Evolutionary conservation across 2,888 invertebrate species (phyloP), one percentile per base, ranked within the genome.

Genomic region (Lithophane ornitopus): DNA sequence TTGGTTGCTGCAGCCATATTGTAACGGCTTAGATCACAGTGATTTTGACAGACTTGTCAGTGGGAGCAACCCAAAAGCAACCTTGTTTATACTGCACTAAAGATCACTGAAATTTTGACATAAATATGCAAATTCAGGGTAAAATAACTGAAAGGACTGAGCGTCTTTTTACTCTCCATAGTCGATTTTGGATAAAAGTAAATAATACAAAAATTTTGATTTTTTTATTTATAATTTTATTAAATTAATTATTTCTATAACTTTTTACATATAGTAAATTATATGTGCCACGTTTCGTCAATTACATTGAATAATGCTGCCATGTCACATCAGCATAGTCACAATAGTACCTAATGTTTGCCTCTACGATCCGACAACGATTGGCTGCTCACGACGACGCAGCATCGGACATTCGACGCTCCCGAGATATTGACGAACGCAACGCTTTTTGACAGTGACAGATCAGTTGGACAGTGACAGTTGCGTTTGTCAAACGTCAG

Each of bases 241-340:
- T 96, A 96, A 96, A 95, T 96, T 96, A 95, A 95, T 96, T 96
- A 96, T 95, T 96, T 96, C 96, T 96, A 96, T 96, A 96, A 95
- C 95, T 95, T 96, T 95, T 95, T 96, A 96, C 95, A 96, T 95
- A 95, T 94, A 94, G 95, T 95, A 95, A 95, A 94, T 95, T 94
- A 92, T 94, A 94, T 95, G 96, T 95, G 95, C 95, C 94, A 93
- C 93, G 90, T 94, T 93, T 94, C 94, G 92, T 94, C 94, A 95
- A 94, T 94, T 94, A 95, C 94, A 95, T 94, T 92, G 94, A 94
- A 94, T 94, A 93, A 95, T 95, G 94, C 94, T 95, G 95, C 94
- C 93, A 92, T 91, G 89, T 93, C 92, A 90, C 91, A 89, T 92
- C 92, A 92, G 94, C 94, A 94, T 91, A 92, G 93, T 94, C 94